phyloP scores from a whole-genome alignment of 2,797 vertebrate genomes.

The Semaprochilodus insignis region DNA sequence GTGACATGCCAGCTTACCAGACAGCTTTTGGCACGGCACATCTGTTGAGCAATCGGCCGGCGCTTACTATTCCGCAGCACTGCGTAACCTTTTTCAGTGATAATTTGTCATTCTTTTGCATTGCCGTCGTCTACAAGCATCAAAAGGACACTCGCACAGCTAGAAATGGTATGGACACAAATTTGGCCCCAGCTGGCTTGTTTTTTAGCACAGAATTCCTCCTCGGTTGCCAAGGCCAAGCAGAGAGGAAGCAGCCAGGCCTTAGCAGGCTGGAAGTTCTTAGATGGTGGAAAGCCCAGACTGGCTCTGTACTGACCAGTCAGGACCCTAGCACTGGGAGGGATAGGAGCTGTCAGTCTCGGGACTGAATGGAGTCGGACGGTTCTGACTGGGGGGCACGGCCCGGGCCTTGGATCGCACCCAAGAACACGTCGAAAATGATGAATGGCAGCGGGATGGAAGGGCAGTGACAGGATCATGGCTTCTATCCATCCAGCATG shows the following conservation, averaged over 20 bases:
- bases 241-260: constrained; percentile 41
- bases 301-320: constrained; percentile 26
- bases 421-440: constrained; percentile 82
- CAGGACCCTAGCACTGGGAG: constrained; percentile 12
- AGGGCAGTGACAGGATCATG: constrained; percentile 31
- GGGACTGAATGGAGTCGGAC: constrained; percentile 40
- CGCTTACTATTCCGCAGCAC: constrained; percentile 51
- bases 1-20: constrained; percentile 36
- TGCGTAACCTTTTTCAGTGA: constrained; percentile 65
- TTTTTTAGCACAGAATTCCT: constrained; percentile 73
- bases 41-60: constrained; percentile 45
- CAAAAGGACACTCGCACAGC: constrained; percentile 78
- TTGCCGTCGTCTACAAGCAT: constrained; percentile 77
- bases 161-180: constrained; percentile 77
- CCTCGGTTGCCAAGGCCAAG: constrained; percentile 69
- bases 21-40: constrained; percentile 45
- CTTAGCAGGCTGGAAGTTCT: constrained; percentile 39
- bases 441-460: constrained; percentile 72
- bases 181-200: constrained; percentile 72
- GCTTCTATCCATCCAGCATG: constrained; percentile 25
- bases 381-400: constrained; percentile 49
- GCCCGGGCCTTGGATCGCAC: constrained; percentile 66
- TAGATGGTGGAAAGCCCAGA: constrained; percentile 23
- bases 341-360: constrained; percentile 40
- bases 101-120: constrained; percentile 81